Conservation (phyloP, 2,888 invertebrate genomes). For the Leptopilina myrica region DNA sequence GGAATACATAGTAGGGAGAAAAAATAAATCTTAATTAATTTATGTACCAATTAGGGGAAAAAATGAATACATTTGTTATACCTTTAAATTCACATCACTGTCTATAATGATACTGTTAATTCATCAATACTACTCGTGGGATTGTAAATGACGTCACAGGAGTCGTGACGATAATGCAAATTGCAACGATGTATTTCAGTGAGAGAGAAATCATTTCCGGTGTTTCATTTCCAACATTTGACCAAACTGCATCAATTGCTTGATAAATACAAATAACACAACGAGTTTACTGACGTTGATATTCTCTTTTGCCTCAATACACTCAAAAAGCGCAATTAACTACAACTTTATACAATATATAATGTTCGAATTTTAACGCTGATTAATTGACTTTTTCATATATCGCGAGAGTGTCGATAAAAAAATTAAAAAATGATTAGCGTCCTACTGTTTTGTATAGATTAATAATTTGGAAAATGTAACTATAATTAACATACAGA, state of each 20-base stretch:
- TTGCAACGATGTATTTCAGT: constrained; percentile 23
- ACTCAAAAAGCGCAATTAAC: constrained; percentile 17
- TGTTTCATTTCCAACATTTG: constrained; percentile 27
- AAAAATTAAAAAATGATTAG: not conserved
- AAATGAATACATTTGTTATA: not conserved
- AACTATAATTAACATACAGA: not conserved
- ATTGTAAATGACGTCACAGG: constrained; percentile 25
- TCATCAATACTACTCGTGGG: constrained; percentile 26
- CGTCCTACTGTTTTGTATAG: not conserved
- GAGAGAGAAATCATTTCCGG: constrained; percentile 38
- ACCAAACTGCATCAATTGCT: constrained; percentile 33
- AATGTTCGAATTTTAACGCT: constrained; percentile 6
- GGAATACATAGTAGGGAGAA: too few relatives aligned
- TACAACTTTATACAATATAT: not conserved
- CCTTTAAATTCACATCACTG: constrained; percentile 26
- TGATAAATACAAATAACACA: constrained; percentile 35
- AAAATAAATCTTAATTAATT: too few relatives aligned
- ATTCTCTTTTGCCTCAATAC: constrained; percentile 16
- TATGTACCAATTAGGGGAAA: too few relatives aligned
- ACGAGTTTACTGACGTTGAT: constrained; percentile 27
- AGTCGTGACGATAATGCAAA: constrained; percentile 31
- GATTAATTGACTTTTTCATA: not conserved
- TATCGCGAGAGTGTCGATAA: not conserved
- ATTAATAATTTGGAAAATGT: too few relatives aligned
- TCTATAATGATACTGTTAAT: constrained; percentile 18